Conservation (phyloP, 2,113 vertebrate species). For the Hystrix cristata region DNA sequence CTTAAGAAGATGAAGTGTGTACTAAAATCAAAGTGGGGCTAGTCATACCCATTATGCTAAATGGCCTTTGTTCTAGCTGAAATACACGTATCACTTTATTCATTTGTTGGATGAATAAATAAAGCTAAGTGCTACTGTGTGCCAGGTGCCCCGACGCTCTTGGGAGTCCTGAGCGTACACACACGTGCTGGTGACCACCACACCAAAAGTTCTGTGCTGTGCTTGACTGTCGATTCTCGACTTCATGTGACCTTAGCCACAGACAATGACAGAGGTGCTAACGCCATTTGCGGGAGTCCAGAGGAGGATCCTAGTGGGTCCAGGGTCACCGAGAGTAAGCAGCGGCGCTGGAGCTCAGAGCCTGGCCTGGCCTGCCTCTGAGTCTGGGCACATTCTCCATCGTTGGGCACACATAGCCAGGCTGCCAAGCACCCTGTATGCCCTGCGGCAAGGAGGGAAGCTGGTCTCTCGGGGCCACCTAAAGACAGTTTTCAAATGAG, state of each 20-base stretch:
- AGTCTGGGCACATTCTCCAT: neutral
- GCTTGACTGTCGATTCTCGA: rapidly evolving
- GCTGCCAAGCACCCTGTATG: rapidly evolving
- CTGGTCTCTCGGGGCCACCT: neutral
- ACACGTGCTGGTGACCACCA: rapidly evolving
- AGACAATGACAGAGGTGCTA: rapidly evolving
- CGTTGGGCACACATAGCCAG: neutral
- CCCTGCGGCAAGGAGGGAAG: neutral
- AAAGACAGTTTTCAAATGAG: neutral
- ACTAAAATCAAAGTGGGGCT: neutral
- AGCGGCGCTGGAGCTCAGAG: no score
- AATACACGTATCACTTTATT: rapidly evolving
- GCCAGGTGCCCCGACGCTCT: rapidly evolving
- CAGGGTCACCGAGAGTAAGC: neutral
- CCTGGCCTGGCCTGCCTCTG: neutral
- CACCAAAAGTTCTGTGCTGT: rapidly evolving
- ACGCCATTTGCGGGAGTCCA: neutral
- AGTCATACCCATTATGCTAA: rapidly evolving
- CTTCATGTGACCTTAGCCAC: neutral
- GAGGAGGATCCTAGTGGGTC: rapidly evolving
- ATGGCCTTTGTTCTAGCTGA: rapidly evolving
- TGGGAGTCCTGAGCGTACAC: rapidly evolving
- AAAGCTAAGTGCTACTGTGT: rapidly evolving
- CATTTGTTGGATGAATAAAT: neutral
- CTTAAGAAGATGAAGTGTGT: neutral